Evolutionary conservation across 2,797 vertebrate genomes (phyloP).

Genomic region (Propithecus perrieri): DNA sequence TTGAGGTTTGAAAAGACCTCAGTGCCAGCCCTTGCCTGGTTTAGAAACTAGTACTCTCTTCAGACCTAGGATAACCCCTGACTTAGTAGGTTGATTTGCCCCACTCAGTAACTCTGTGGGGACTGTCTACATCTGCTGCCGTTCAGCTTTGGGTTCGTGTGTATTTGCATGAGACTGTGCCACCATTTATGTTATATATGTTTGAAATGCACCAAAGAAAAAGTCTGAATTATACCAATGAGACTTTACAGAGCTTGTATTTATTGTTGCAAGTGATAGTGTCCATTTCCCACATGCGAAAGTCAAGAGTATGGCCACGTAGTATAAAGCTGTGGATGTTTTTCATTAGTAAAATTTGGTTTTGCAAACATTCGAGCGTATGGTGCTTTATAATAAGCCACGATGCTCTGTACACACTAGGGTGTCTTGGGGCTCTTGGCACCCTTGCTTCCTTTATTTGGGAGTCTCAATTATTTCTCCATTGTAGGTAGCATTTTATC

Average conservation of each 20-base stretch:
- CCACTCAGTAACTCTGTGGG: neutral
- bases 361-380: neutral
- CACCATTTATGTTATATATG: conserved; percentile 29
- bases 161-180: conserved; percentile 28
- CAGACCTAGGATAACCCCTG: neutral
- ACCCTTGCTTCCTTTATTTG: neutral
- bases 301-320: neutral
- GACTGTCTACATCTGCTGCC: neutral
- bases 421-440: neutral
- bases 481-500: neutral
- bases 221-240: neutral
- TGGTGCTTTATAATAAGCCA: neutral
- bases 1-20: neutral
- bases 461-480: conserved; percentile 14
- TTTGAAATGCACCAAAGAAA: conserved; percentile 1
- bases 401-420: neutral
- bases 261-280: conserved; percentile 30
- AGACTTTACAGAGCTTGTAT: conserved; percentile 3
- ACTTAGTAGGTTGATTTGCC: neutral
- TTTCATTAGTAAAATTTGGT: conserved; percentile 26
- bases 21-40: neutral
- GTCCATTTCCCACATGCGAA: neutral
- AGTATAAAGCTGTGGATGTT: neutral
- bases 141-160: neutral
- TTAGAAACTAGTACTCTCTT: conserved; percentile 7